Evolutionary conservation across 1,140 invertebrate genomes (phyloP).

Genomic region (Halesus radiatus): DNA sequence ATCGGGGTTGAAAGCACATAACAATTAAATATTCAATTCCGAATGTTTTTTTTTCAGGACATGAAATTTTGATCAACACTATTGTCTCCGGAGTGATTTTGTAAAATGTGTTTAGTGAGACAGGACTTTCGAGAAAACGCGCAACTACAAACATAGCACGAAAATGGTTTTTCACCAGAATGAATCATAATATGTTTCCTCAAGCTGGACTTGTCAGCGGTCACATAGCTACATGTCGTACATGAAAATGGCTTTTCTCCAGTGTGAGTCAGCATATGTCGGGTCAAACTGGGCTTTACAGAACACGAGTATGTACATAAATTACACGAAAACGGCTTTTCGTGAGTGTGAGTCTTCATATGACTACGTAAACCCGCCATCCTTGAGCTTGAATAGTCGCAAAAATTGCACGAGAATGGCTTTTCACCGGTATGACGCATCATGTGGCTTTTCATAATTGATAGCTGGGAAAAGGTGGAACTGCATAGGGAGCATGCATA

Average conservation of each 20-base stretch:
- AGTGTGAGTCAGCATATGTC: not conserved
- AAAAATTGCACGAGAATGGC: not conserved
- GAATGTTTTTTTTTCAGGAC: too few relatives aligned
- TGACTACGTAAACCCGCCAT: not conserved
- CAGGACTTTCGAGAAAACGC: too few relatives aligned
- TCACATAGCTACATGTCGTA: too few relatives aligned
- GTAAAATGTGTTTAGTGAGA: too few relatives aligned
- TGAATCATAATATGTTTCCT: too few relatives aligned
- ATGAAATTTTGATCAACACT: too few relatives aligned
- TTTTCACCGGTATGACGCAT: not conserved
- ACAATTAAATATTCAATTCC: too few relatives aligned
- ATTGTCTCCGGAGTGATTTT: too few relatives aligned
- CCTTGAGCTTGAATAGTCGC: not conserved
- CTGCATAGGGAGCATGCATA: not conserved
- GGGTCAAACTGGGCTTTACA: not conserved
- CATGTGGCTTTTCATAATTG: not conserved
- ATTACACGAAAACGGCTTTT: not conserved
- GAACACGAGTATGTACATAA: not conserved
- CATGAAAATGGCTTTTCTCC: too few relatives aligned
- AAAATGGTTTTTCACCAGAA: constrained; percentile 2
- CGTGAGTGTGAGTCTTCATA: not conserved
- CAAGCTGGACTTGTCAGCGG: too few relatives aligned
- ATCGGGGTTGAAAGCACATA: too few relatives aligned
- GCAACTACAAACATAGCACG: not conserved
- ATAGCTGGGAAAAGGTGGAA: not conserved